Conservation (phyloP, 2,888 invertebrate species). For the Galerucella nymphaeae region DNA sequence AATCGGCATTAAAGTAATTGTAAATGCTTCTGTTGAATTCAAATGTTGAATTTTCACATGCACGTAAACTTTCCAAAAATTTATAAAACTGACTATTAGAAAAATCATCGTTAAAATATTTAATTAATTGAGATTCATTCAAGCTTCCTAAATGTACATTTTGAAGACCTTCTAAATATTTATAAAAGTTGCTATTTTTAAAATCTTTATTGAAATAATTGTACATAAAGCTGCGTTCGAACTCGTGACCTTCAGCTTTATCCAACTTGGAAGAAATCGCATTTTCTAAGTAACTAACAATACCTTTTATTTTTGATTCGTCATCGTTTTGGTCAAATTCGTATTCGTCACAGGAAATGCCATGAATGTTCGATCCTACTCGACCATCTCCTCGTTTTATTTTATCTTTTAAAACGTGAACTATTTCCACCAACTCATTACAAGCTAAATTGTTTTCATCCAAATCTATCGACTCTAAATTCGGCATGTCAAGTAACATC, state of each 20-base stretch:
- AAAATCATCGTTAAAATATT: slow-evolving; percentile 36
- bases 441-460: slow-evolving; percentile 28
- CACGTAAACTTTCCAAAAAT: slow-evolving; percentile 25
- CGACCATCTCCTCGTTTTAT: slow-evolving; percentile 6
- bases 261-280: slow-evolving; percentile 8
- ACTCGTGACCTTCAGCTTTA: slow-evolving; percentile 3
- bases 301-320: background rate
- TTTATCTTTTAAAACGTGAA: slow-evolving; percentile 4
- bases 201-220: slow-evolving; percentile 36
- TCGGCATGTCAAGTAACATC: slow-evolving; percentile 11
- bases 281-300: background rate
- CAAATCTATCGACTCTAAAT: slow-evolving; percentile 21
- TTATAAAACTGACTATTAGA: slow-evolving; percentile 31
- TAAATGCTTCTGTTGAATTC: slow-evolving; percentile 24
- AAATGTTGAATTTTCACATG: slow-evolving; percentile 15
- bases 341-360: slow-evolving; percentile 31
- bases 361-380: slow-evolving; percentile 27
- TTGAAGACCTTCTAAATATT: slow-evolving; percentile 26
- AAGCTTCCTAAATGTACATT: slow-evolving; percentile 10
- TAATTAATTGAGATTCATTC: slow-evolving; percentile 24
- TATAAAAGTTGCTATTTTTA: slow-evolving; percentile 35
- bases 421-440: slow-evolving; percentile 12
- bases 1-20: slow-evolving; percentile 26
- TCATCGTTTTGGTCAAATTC: slow-evolving; percentile 2
- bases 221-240: slow-evolving; percentile 24